Conservation (phyloP, 2,888 invertebrate species). For the Helobdella robusta region DNA sequence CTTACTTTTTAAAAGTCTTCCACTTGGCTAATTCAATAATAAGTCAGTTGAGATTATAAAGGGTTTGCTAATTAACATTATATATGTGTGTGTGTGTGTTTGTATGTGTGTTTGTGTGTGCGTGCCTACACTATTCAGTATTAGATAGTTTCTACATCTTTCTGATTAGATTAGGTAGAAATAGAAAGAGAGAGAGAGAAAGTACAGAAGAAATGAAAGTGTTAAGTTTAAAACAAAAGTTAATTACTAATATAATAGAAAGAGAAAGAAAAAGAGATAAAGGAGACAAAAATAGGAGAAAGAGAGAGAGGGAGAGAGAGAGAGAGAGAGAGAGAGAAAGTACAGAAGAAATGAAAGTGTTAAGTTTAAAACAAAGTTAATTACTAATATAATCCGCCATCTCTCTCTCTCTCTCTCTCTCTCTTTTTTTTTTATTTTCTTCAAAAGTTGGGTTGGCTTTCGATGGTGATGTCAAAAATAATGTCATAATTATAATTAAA, state of each 20-base stretch:
- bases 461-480: no score
- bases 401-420: conserved; percentile 2
- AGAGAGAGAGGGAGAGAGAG: not conserved
- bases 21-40: no score
- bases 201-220: not conserved
- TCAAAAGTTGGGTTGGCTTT: no score
- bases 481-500: no score
- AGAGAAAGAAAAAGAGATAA: not conserved
- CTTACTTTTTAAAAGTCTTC: no score
- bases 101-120: no score
- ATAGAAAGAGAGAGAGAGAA: not conserved
- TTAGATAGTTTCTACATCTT: no score
- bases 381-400: not conserved
- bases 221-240: not conserved
- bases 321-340: not conserved
- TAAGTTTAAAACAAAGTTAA: not conserved
- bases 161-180: not conserved
- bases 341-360: not conserved
- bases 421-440: not conserved
- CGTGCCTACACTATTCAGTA: no score
- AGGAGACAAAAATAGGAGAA: not conserved
- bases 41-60: no score
- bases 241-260: not conserved
- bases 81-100: no score
- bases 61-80: no score